Base-by-base conservation (phyloP, 2,113 vertebrate genomes). In the Serinus canaria region DNA sequence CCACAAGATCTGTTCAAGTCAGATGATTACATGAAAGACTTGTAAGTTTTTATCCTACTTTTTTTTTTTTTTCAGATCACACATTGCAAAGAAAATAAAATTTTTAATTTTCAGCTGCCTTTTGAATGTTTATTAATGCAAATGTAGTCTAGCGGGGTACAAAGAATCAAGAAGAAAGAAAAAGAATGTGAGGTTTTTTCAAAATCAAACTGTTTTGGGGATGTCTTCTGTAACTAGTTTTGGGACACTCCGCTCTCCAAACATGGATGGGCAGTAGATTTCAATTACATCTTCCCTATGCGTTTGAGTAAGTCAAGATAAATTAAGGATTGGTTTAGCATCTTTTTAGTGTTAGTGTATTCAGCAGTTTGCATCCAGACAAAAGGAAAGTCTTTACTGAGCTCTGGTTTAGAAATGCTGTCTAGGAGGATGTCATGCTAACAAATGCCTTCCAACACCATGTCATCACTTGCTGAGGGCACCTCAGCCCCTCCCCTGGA, bases 121-220 rank as follows among this genome's bases (percentile, higher is more conserved):
- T 77, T 87, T 41, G 35, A n/a, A 28, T 53, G 14, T 50, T 68
- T 84, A 39, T 49, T 58, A 39, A 72, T 59, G 46, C 39, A 47
- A 37, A 67, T 11, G 1, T 43, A 20, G 33, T 55, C 5, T 15
- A 46, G 15, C 10, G 19, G 7, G 11, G 5, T 58, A 79, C 27
- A 82, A 76, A 81, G 35, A 67, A 81, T 27, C 13, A 39, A 46
- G 2, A 58, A 28, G 10, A 68, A 68, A 41, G 31, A 62, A 63
- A 77, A 63, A 60, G 1, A 31, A 33, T 5, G 4, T 6, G 8
- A 60, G 7, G 0, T 3, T 52, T 43, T 47, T 41, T 41, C 59
- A 7, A 31, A 50, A 67, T 43, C 16, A 58, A 39, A 16, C 3
- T 35, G 3, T 11, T 49, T 72, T 25, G 9, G 35, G 31, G 20